phyloP scores from a whole-genome alignment of 2,888 invertebrate species.

The Megaustenia siamemsis region DNA sequence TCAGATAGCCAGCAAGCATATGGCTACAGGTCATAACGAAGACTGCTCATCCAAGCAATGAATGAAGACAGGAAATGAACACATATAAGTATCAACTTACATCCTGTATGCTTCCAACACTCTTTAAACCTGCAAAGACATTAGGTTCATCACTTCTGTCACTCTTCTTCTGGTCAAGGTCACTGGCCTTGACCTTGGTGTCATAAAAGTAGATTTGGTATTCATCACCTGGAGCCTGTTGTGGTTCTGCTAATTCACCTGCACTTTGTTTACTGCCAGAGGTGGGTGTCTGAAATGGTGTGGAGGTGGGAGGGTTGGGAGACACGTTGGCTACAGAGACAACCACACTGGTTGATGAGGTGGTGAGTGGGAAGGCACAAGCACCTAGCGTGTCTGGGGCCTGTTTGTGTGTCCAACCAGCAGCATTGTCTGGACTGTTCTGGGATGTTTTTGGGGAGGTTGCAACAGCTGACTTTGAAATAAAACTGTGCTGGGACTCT shows the following conservation, averaged over 20 bases:
- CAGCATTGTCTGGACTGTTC: constrained; percentile 1
- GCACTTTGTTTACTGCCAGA: constrained; percentile 58
- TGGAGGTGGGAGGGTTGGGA: neutral
- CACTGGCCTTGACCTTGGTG: constrained; percentile 83
- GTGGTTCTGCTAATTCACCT: constrained; percentile 82
- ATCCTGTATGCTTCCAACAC: constrained; percentile 76
- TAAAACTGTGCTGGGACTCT: constrained; percentile 57
- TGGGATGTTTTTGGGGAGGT: constrained; percentile 20
- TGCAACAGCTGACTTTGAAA: constrained; percentile 39
- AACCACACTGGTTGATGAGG: neutral
- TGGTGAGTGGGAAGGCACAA: constrained; percentile 20
- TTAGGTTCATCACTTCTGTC: constrained; percentile 78
- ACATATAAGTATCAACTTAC: constrained; percentile 67
- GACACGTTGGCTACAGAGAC: neutral
- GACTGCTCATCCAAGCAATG: too few relatives aligned
- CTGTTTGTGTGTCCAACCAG: constrained; percentile 2
- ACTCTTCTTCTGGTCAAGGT: constrained; percentile 71
- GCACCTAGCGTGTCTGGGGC: constrained; percentile 26
- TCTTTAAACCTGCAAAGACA: constrained; percentile 78
- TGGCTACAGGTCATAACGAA: too few relatives aligned
- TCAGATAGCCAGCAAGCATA: too few relatives aligned
- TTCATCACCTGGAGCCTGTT: constrained; percentile 87
- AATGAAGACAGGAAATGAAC: neutral
- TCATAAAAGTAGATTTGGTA: constrained; percentile 92
- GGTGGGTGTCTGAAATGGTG: constrained; percentile 2